phyloP scores from a whole-genome alignment of 2,113 vertebrate species.

The Peromyscus leucopus region DNA sequence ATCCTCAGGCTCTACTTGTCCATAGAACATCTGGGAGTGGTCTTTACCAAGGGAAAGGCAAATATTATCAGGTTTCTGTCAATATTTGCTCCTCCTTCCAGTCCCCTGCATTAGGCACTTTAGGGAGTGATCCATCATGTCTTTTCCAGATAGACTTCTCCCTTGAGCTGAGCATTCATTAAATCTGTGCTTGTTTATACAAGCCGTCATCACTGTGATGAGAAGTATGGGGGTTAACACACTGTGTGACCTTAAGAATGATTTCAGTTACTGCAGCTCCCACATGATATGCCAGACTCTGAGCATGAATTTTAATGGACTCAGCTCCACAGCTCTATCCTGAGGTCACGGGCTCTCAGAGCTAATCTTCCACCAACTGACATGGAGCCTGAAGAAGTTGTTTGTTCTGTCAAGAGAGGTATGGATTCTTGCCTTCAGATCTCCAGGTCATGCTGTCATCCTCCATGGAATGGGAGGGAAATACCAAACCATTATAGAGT shows the following conservation, averaged over 20 bases:
- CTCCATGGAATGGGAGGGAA: conserved; percentile 27
- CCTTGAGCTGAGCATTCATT: conserved; percentile 15
- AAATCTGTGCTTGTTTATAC: neutral
- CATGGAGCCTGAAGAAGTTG: neutral
- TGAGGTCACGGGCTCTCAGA: conserved; percentile 42
- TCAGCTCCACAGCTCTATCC: neutral
- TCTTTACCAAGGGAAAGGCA: conserved; percentile 50
- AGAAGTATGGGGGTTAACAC: neutral
- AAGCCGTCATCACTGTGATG: neutral
- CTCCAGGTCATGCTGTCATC: neutral
- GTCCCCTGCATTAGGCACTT: neutral
- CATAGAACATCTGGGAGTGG: neutral
- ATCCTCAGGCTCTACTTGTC: neutral
- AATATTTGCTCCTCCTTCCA: conserved; percentile 46
- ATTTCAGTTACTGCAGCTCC: conserved; percentile 36
- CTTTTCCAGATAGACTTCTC: neutral
- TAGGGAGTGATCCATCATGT: neutral
- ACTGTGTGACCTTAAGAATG: neutral
- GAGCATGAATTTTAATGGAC: conserved; percentile 62
- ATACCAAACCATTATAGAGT: neutral
- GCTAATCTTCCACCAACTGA: conserved; percentile 48
- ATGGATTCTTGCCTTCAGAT: conserved; percentile 1
- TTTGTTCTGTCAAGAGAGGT: conserved; percentile 24
- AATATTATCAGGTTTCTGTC: conserved; percentile 56
- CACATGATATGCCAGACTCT: neutral